Conservation (phyloP, 2,888 invertebrate genomes). For the Halictus ligatus region DNA sequence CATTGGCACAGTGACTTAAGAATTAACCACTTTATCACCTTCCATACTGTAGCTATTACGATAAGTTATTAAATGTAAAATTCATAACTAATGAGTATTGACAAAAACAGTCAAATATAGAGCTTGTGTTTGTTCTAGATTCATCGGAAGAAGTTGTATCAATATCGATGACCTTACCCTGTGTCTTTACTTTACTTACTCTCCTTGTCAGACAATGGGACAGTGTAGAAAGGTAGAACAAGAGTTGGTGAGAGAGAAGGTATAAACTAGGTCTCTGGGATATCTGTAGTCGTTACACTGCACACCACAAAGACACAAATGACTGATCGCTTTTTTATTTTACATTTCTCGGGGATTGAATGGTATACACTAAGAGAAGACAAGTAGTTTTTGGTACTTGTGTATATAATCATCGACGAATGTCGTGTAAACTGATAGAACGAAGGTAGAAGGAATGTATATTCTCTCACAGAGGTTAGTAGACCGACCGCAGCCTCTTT, state of each 20-base stretch:
- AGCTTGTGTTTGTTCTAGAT: neutral
- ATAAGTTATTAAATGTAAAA: too few relatives aligned
- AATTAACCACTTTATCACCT: too few relatives aligned
- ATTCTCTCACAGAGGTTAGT: slow-evolving; percentile 51
- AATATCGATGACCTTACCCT: neutral
- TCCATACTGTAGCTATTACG: too few relatives aligned
- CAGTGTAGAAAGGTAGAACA: neutral
- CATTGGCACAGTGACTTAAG: too few relatives aligned
- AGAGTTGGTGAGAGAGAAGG: neutral
- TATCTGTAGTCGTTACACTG: slow-evolving; percentile 51
- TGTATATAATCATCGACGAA: neutral
- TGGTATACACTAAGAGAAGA: slow-evolving; percentile 9
- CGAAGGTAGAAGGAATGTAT: slow-evolving; percentile 8
- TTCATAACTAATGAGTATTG: too few relatives aligned
- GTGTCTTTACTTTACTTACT: too few relatives aligned
- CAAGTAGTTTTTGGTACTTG: neutral
- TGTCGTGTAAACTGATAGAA: slow-evolving; percentile 8
- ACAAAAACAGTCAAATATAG: neutral
- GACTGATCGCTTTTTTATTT: slow-evolving; percentile 18
- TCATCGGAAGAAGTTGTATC: neutral
- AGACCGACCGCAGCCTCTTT: slow-evolving; percentile 53
- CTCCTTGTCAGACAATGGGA: neutral
- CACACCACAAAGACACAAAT: slow-evolving; percentile 62
- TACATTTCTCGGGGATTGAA: neutral
- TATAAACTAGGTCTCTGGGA: neutral